A percentile compares a stretch with the other conserved stretches of the same genome.
Evolutionary conservation across 2,113 vertebrate genomes (phyloP).

Genomic region (Gnathochromis pfefferi): DNA sequence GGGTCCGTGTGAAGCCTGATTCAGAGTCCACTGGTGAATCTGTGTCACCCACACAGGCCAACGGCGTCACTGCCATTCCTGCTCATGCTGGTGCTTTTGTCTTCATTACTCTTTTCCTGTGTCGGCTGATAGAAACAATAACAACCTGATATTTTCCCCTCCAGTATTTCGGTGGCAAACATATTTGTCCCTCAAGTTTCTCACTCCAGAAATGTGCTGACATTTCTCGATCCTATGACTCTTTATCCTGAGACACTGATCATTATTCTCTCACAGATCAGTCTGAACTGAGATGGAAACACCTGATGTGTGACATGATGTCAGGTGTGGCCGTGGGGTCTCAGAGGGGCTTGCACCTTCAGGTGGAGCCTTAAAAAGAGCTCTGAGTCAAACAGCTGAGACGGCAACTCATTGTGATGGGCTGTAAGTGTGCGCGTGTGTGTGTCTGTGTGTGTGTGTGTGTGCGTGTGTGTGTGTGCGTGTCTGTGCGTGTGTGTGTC

Average conservation of each 20-base stretch:
- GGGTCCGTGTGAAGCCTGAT: not conserved
- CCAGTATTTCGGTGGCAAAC: not conserved
- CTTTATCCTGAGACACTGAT: not conserved
- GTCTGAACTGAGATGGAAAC: not conserved
- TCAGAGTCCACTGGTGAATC: not conserved
- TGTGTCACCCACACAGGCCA: not conserved
- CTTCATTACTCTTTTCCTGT: not conserved
- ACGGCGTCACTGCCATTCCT: not conserved
- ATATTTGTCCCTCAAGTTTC: not conserved
- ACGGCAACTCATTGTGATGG: conserved; percentile 10
- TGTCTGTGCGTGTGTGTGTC: rapidly evolving
- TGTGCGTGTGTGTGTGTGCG: too few species aligned
- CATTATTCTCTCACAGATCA: not conserved
- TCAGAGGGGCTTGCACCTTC: not conserved
- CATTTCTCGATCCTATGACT: not conserved
- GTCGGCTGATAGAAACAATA: not conserved
- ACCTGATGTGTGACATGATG: not conserved
- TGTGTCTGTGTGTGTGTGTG: rapidly evolving
- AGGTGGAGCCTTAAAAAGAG: not conserved
- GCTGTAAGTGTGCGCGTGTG: not conserved
- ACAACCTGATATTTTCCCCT: not conserved
- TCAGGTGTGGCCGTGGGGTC: not conserved
- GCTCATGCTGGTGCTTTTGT: not conserved
- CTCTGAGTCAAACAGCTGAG: conserved; percentile 27
- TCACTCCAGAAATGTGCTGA: not conserved